Base-by-base conservation (phyloP, 1,140 invertebrate genomes). In the Neocloeon triangulifer region DNA sequence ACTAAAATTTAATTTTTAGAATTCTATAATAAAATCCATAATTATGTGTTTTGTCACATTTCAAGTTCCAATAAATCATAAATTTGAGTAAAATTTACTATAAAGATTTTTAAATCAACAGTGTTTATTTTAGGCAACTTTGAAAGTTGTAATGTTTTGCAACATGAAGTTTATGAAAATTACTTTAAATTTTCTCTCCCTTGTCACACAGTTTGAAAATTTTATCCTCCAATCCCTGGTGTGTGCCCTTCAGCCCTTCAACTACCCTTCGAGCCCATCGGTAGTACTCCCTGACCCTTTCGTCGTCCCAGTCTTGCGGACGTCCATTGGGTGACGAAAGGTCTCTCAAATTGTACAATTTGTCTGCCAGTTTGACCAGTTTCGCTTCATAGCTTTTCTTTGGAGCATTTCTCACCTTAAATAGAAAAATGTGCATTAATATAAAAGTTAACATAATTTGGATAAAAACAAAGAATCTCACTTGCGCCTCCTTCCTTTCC, bases 271-370 rank as follows among this genome's bases (percentile, higher is more conserved):
- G 56, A 6, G 76, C 58, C 79, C 79, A 88, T 30, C 57, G 39
- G 46, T 80, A 80, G 52, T 75, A 73, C 40, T 73, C 61, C 5
- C 54, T 40, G 3, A 66, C 59, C 39, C 69, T 46, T 36, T 60
- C 39, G 15, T 58, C 42, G 12, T 58, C 54, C 79, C 78, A 84
- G 7, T 62, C 68, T 14, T 49, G 38, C 1, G 82, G 82, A 15
- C 58, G 58, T 19, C 39, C 37, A 25, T 55, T 49, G n/a, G n/a
- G n/a, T n/a, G n/a, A n/a, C 19, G 64, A 53, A 12, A 85, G 47
- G 56, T 88, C 82, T 38, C 78, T 52, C 1, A 88, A 47, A 53
- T 88, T 88, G 47, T 86, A 80, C 31, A 88, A 52, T 50, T 86
- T 86, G 50, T 88, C 82, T 1, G 80, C 80, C 36, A 88, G 48